A percentile compares a stretch with the other conserved stretches of the same genome.
Conservation (phyloP, 2,888 invertebrate species). For the Celastrina argiolus region DNA sequence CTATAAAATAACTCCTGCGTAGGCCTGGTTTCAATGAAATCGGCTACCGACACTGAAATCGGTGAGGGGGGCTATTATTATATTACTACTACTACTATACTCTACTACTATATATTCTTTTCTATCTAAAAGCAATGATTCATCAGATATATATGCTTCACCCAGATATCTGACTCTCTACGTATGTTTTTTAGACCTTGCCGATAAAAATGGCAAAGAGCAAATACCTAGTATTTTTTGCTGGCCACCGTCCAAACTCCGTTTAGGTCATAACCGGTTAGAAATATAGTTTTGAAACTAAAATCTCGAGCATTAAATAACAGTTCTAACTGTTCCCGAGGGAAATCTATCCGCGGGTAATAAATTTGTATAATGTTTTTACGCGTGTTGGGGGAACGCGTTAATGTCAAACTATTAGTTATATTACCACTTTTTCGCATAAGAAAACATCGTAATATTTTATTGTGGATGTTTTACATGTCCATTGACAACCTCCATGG, state of each 20-base stretch:
- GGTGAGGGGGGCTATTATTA: no score
- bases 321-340: not conserved
- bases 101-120: no score
- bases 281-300: not conserved
- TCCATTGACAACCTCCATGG: no score
- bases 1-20: no score
- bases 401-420: not conserved
- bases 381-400: not conserved
- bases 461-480: not conserved
- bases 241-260: not conserved
- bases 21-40: no score
- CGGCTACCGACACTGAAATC: no score
- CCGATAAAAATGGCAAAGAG: not conserved
- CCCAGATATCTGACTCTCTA: no score
- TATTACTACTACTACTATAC: no score
- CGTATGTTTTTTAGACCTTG: no score
- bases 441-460: not conserved
- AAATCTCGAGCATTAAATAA: slow-evolving; percentile 4
- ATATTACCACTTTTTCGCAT: not conserved
- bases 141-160: no score
- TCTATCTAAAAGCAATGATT: no score
- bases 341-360: not conserved
- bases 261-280: no score
- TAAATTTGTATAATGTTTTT: slow-evolving; percentile 9
- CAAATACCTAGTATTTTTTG: not conserved